phyloP scores from a whole-genome alignment of 2,797 vertebrate species.

The Phoxinus dragarum region DNA sequence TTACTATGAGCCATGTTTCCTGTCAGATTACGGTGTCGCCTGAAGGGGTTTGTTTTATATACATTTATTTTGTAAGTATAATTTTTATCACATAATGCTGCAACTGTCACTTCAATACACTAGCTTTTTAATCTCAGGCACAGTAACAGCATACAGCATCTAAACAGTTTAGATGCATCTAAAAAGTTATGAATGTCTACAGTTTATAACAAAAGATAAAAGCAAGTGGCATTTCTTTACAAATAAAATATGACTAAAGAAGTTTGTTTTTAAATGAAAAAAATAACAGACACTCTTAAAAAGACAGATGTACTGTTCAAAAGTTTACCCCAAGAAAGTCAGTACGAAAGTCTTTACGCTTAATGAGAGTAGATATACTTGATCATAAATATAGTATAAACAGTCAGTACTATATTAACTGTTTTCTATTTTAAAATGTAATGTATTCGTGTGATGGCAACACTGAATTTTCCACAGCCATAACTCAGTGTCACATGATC shows the following conservation, averaged over 20 bases:
- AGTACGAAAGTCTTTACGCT: not conserved
- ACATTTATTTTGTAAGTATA: constrained; percentile 26
- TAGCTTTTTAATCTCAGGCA: not conserved
- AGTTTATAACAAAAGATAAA: not conserved
- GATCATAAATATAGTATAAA: not conserved
- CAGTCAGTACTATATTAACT: not conserved
- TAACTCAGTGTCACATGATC: not conserved
- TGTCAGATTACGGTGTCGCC: constrained; percentile 10
- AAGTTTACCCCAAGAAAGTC: not conserved
- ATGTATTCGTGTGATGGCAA: not conserved
- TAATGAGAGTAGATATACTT: not conserved
- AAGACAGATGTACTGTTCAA: not conserved
- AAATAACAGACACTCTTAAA: not conserved
- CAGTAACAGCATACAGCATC: not conserved
- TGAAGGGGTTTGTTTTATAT: constrained; percentile 25
- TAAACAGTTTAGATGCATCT: not conserved
- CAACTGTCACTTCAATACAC: constrained; percentile 10
- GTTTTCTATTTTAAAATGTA: not conserved
- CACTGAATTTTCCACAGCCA: not conserved
- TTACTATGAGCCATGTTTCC: constrained; percentile 1
- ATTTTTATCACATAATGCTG: constrained; percentile 22
- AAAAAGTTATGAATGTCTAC: not conserved
- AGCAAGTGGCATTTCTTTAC: not conserved
- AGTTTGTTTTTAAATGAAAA: not conserved
- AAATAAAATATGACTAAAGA: not conserved